Conservation (phyloP, 1,140 invertebrate genomes). For the Scaptomyza graminum region DNA sequence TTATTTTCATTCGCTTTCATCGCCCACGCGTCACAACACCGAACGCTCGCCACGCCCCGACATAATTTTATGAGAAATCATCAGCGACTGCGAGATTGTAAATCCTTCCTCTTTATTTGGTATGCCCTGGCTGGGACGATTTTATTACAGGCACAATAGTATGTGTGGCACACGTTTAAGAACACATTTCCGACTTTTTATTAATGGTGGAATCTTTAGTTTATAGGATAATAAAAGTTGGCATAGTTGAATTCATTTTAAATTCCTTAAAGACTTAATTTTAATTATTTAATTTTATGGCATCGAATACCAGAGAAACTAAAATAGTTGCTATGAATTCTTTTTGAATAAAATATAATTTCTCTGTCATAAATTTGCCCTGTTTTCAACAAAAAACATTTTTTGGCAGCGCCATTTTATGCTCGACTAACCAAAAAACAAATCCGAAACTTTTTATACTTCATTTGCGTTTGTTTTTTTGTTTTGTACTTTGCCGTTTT, state of each 20-base stretch:
- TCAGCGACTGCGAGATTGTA: constrained; percentile 8
- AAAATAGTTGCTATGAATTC: too few species aligned
- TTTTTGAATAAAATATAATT: neutral
- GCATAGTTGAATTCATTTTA: too few species aligned
- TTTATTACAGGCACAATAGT: neutral
- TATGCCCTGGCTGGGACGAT: neutral
- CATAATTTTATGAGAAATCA: constrained; percentile 60
- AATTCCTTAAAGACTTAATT: too few species aligned
- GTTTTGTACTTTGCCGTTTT: too few species aligned
- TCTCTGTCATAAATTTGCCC: neutral
- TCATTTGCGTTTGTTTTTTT: neutral
- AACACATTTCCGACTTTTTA: neutral
- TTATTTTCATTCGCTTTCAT: constrained; percentile 38
- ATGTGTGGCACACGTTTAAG: neutral
- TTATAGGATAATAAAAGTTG: neutral
- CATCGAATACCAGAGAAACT: too few species aligned
- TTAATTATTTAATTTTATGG: too few species aligned
- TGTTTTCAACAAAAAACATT: neutral
- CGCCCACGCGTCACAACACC: neutral
- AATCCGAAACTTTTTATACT: neutral
- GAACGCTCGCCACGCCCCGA: constrained; percentile 7
- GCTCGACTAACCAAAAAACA: neutral
- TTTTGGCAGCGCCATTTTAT: neutral
- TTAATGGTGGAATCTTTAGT: neutral
- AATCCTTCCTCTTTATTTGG: constrained; percentile 20